Evolutionary conservation across 2,888 invertebrate species (phyloP), one percentile per base, ranked within the genome.

Genomic region (Megaustenia siamemsis): DNA sequence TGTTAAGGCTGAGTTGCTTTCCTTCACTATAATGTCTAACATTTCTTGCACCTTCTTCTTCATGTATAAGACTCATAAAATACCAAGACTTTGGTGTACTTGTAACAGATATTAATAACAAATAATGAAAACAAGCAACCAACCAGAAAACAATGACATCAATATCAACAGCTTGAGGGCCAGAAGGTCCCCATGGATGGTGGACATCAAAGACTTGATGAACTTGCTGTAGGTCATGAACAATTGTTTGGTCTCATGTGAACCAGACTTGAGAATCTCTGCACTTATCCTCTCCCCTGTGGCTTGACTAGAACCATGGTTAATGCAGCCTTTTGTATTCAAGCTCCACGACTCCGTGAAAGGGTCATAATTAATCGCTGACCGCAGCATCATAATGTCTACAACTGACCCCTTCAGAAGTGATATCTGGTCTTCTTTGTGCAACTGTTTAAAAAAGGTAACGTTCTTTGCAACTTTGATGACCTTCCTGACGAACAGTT

Each of bases 361-460:
- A 1, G 90, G 85, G 86, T 93, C 91, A 85, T 92, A 93, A 87
- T 92, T 92, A 21, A 92, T 90, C 10, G 92, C 91, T 32, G 93
- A 93, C 40, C 93, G 87, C 76, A 93, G 86, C 88, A 93, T 92
- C 90, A 93, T 90, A 76, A 93, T 91, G 84, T 93, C 93, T 15
- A 92, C 91, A 24, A 93, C 92, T 15, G 92, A 90, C 10, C 93
- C 91, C 86, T 92, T 90, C 81, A 91, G 94, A 35, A 98, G 94
- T 18, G 96, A 96, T 82, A 97, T 96, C 95, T 98, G 98, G 94
- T 99, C 99, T 90, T 97, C 97, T 92, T 98, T 97, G 92, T 97
- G 97, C 96, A 98, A 96, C 92, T 97, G 97, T 93, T 97, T 97
- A 94, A 99, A 99, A 0, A 97, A 97, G 91, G 91, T 95, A 79